phyloP scores from a whole-genome alignment of 2,113 vertebrate genomes.

The Podiceps cristatus region DNA sequence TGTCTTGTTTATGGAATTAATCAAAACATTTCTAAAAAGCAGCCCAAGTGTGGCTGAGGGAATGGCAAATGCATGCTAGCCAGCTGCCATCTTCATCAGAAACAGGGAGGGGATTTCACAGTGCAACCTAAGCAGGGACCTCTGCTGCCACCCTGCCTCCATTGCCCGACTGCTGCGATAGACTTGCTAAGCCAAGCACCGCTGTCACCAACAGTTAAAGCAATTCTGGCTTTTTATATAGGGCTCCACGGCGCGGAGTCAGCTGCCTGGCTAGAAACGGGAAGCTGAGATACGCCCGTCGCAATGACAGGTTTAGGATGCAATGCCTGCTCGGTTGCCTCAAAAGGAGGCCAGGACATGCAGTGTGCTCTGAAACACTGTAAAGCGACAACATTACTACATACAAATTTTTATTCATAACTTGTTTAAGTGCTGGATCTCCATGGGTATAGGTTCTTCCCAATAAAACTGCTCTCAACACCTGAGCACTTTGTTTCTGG shows the following conservation, averaged over 20 bases:
- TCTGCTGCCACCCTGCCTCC: neutral
- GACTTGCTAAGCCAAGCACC: neutral
- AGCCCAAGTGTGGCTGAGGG: neutral
- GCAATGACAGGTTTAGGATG: neutral
- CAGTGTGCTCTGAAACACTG: neutral
- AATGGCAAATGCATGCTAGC: neutral
- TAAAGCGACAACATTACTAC: neutral
- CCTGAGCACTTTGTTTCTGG: neutral
- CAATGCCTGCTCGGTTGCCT: neutral
- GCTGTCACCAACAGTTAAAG: neutral
- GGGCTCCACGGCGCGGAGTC: neutral
- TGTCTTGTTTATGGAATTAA: neutral
- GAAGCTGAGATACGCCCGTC: fast-evolving
- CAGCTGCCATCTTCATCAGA: neutral
- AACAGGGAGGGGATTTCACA: neutral
- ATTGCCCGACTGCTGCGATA: neutral
- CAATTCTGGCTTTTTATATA: neutral
- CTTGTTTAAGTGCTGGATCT: neutral
- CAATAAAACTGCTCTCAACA: fast-evolving
- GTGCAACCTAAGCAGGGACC: neutral
- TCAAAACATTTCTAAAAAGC: neutral
- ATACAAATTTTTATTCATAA: neutral
- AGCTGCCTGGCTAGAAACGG: neutral
- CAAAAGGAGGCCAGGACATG: neutral
- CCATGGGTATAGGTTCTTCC: neutral